phyloP scores from a whole-genome alignment of 2,888 invertebrate genomes.

The Aphidius colemani region DNA sequence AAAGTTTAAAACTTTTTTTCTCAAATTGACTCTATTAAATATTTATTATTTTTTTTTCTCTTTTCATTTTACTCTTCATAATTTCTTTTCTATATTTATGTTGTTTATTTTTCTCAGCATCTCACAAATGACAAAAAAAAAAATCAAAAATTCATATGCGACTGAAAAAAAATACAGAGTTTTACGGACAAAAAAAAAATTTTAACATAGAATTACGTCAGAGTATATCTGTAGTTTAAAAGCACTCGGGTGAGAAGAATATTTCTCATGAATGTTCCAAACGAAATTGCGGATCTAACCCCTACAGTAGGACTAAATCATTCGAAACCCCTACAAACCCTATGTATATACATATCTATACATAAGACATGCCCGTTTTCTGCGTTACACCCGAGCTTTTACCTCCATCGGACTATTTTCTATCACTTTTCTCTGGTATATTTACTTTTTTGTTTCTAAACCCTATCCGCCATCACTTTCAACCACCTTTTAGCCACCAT shows the following conservation, averaged over 20 bases:
- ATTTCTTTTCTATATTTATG: neutral
- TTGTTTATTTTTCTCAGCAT: neutral
- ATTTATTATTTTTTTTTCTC: neutral
- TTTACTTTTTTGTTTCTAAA: slow-evolving; percentile 20
- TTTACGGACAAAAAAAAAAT: neutral
- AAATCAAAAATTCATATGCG: slow-evolving; percentile 15
- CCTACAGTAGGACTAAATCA: slow-evolving; percentile 54
- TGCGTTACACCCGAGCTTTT: slow-evolving; percentile 25
- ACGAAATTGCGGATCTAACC: slow-evolving; percentile 59
- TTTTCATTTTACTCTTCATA: too few species aligned
- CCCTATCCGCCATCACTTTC: slow-evolving; percentile 27
- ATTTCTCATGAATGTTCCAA: slow-evolving; percentile 60
- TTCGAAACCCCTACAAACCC: slow-evolving; percentile 46
- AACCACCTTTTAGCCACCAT: slow-evolving; percentile 30
- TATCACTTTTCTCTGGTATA: slow-evolving; percentile 13
- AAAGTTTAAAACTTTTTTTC: too few species aligned
- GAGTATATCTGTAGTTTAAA: slow-evolving; percentile 8
- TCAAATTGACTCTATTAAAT: neutral
- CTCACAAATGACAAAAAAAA: neutral
- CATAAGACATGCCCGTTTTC: slow-evolving; percentile 31
- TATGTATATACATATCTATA: slow-evolving; percentile 22
- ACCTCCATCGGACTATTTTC: slow-evolving; percentile 21
- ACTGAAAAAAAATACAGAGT: neutral
- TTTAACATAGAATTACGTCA: slow-evolving; percentile 18
- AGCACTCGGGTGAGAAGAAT: slow-evolving; percentile 39